Conservation (phyloP, 2,797 vertebrate genomes). For the Pygocentrus nattereri region DNA sequence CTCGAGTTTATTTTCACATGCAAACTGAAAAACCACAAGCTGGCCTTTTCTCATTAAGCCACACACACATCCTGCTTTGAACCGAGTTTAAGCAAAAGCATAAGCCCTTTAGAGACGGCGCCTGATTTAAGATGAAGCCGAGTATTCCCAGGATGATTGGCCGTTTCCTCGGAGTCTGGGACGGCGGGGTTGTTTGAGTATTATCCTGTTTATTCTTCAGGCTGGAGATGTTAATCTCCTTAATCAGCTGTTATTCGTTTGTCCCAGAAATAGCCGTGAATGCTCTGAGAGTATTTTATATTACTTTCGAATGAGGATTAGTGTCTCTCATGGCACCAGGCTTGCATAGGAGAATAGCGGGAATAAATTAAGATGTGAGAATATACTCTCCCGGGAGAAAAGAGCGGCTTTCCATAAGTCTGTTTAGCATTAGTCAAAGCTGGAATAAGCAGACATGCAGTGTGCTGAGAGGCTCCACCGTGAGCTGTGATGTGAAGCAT, state of each 20-base stretch:
- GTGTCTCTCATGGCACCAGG: not conserved
- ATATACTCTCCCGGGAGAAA: not conserved
- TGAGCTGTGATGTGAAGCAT: not conserved
- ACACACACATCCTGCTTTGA: not conserved
- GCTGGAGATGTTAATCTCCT: not conserved
- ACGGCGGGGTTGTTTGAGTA: not conserved
- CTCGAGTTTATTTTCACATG: not conserved
- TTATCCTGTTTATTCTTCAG: not conserved
- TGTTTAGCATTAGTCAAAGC: constrained; percentile 10
- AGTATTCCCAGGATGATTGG: not conserved
- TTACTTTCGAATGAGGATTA: not conserved
- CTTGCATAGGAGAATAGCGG: not conserved
- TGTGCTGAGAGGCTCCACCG: not conserved
- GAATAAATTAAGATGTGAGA: not conserved
- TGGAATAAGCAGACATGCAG: constrained; percentile 31
- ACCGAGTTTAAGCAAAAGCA: not conserved
- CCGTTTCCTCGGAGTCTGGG: not conserved
- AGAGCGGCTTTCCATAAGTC: not conserved
- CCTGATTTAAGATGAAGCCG: not conserved
- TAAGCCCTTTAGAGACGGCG: not conserved
- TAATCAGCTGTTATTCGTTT: constrained; percentile 1
- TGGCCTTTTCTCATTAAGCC: too few species aligned
- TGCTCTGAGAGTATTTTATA: not conserved
- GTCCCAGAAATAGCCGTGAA: not conserved
- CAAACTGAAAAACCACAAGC: not conserved